These are phyloP conservation scores for Clanis bilineata DNA, from an alignment of 2,888 invertebrate species.

Conservation along the genomic window DNA sequence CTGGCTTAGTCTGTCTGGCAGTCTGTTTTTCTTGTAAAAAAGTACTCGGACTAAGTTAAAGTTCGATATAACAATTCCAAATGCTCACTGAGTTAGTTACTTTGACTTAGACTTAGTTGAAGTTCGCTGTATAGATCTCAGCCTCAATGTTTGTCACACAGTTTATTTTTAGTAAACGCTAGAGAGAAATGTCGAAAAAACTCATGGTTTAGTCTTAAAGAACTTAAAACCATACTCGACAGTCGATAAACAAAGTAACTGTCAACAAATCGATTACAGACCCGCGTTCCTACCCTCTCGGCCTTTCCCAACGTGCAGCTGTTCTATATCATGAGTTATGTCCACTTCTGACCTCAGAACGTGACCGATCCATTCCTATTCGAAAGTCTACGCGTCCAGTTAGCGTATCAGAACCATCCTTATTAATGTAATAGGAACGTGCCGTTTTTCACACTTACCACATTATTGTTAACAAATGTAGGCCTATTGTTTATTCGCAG, in stretches of 20 bases:
- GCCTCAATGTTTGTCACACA: too few species aligned
- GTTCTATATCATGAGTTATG: not conserved
- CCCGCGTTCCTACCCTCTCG: not conserved
- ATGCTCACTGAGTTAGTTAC: too few species aligned
- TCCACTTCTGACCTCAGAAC: not conserved
- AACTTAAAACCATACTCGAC: too few species aligned
- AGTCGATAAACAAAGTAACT: not conserved
- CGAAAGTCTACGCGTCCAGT: constrained; percentile 1
- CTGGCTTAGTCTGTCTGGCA: too few species aligned
- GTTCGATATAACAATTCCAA: too few species aligned
- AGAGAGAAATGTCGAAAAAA: too few species aligned
- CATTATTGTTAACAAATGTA: constrained; percentile 6
- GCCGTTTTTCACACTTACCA: constrained; percentile 17
- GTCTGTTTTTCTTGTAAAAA: too few species aligned
- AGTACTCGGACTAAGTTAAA: too few species aligned
- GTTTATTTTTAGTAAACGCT: too few species aligned
- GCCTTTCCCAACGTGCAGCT: not conserved
- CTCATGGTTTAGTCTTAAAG: too few species aligned
- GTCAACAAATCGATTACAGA: not conserved
- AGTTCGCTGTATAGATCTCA: too few species aligned
- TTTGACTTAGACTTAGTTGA: too few species aligned
- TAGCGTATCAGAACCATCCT: not conserved
- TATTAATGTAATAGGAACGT: constrained; percentile 11
- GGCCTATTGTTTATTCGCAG: constrained; percentile 7
- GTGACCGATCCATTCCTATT: constrained; percentile 5